Evolutionary conservation across 2,797 vertebrate genomes (phyloP).

Genomic region (Pseudopleuronectes americanus): DNA sequence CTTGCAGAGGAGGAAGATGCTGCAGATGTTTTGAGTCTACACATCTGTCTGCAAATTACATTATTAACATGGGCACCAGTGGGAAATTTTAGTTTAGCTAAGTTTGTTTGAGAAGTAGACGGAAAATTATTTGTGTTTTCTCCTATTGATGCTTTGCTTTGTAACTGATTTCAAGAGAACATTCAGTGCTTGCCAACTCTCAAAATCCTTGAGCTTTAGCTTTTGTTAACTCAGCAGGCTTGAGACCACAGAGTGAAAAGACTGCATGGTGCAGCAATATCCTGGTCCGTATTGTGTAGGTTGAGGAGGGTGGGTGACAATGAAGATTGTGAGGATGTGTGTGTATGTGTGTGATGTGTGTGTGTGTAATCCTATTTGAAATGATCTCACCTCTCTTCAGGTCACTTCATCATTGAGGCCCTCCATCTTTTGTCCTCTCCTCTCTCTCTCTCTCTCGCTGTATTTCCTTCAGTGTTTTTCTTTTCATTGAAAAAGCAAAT

Average conservation of each 20-base stretch:
- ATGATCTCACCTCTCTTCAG: slow-evolving; percentile 80
- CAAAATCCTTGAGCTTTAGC: slow-evolving; percentile 49
- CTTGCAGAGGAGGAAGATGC: slow-evolving; percentile 4
- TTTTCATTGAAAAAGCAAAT: slow-evolving; percentile 69
- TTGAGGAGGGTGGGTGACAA: slow-evolving; percentile 56
- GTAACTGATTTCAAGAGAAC: slow-evolving; percentile 31
- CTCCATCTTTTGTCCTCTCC: slow-evolving; percentile 65
- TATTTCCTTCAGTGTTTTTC: slow-evolving; percentile 70
- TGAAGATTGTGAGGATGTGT: slow-evolving; percentile 38
- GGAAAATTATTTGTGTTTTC: neutral
- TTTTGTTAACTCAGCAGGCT: slow-evolving; percentile 66
- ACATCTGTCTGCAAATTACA: slow-evolving; percentile 5
- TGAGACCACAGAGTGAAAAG: slow-evolving; percentile 68
- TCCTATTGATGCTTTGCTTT: slow-evolving; percentile 1
- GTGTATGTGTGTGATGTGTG: slow-evolving; percentile 32
- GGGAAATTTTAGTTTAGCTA: slow-evolving; percentile 1
- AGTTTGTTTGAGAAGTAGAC: neutral
- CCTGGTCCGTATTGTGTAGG: slow-evolving; percentile 62
- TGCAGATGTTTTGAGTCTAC: neutral
- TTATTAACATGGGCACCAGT: neutral
- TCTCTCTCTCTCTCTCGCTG: slow-evolving; percentile 26
- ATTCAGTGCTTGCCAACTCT: slow-evolving; percentile 24
- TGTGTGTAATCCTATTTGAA: slow-evolving; percentile 67
- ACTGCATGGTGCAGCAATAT: slow-evolving; percentile 67
- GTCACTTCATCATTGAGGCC: slow-evolving; percentile 75